Conservation (phyloP, 2,888 invertebrate genomes). For the Lepidochrysops patricia region DNA sequence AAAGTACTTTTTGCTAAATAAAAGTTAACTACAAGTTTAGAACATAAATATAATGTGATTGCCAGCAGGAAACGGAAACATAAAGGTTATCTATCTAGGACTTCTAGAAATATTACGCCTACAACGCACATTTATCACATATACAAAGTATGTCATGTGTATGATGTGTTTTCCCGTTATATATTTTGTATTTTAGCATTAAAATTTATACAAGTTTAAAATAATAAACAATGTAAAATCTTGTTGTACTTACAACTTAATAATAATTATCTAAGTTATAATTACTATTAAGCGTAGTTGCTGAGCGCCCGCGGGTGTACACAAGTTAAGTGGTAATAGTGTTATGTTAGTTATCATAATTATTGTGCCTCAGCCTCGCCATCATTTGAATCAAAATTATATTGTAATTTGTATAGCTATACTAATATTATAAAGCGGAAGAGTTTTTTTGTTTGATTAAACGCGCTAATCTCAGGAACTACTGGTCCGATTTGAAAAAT, state of each 20-base stretch:
- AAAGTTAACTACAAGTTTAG: background rate
- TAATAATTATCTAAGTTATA: no score
- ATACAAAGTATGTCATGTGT: conserved; percentile 7
- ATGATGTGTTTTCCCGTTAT: background rate
- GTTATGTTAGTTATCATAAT: background rate
- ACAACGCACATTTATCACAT: conserved; percentile 11
- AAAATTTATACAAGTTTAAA: background rate
- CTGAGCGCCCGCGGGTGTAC: background rate
- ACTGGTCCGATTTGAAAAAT: no score
- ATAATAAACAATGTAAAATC: background rate
- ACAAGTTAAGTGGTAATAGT: background rate
- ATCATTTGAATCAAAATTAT: no score
- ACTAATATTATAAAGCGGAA: no score
- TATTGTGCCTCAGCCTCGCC: background rate
- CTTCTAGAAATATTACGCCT: conserved; percentile 13
- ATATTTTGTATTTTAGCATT: background rate
- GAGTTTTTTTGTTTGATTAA: no score
- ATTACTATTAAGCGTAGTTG: no score
- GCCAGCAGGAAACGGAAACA: conserved; percentile 15
- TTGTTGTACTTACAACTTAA: background rate
- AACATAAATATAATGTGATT: background rate
- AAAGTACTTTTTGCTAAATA: background rate
- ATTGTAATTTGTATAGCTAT: no score
- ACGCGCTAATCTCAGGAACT: no score
- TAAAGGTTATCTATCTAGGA: conserved; percentile 17